Percentiles rank a stretch among this genome's conserved stretches.
These are phyloP conservation scores for Ormia ochracea DNA, from an alignment of 2,888 invertebrate species.

Conservation along the genomic window DNA sequence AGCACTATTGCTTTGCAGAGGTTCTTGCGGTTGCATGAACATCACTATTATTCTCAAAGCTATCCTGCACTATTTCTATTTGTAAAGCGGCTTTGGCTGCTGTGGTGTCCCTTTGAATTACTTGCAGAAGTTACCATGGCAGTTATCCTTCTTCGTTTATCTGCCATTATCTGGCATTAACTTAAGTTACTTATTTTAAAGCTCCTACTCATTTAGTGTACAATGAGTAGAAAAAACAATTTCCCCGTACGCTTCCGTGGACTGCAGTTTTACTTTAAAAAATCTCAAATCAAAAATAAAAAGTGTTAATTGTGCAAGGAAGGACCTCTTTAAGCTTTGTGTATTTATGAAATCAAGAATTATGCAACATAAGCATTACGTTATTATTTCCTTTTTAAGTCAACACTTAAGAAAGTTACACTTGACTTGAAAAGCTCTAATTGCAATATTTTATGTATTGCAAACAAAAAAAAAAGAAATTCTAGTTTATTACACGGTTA, in stretches of 20 bases:
- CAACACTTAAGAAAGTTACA: constrained; percentile 6
- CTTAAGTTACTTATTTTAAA: constrained; percentile 51
- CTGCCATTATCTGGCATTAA: constrained; percentile 55
- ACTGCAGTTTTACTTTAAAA: constrained; percentile 14
- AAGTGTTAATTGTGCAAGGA: constrained; percentile 28
- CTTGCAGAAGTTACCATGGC: background rate
- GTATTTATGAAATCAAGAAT: constrained; percentile 6
- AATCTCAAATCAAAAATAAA: constrained; percentile 24
- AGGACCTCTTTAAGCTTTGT: background rate
- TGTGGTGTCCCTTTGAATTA: constrained; percentile 20
- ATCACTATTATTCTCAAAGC: constrained; percentile 4
- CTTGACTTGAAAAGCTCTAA: background rate
- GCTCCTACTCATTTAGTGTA: constrained; percentile 37
- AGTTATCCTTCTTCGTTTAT: constrained; percentile 31
- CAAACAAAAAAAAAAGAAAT: background rate
- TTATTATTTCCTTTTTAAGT: background rate
- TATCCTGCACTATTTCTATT: background rate
- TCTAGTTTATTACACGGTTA: too few species aligned
- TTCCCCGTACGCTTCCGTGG: constrained; percentile 6
- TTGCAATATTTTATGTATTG: background rate
- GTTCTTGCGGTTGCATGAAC: constrained; percentile 39
- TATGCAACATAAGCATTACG: background rate
- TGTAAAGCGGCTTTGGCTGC: background rate
- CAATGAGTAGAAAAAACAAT: background rate
- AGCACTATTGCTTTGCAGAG: constrained; percentile 38